Conservation (phyloP, 2,888 invertebrate species). For the Dolomedes plantarius region DNA sequence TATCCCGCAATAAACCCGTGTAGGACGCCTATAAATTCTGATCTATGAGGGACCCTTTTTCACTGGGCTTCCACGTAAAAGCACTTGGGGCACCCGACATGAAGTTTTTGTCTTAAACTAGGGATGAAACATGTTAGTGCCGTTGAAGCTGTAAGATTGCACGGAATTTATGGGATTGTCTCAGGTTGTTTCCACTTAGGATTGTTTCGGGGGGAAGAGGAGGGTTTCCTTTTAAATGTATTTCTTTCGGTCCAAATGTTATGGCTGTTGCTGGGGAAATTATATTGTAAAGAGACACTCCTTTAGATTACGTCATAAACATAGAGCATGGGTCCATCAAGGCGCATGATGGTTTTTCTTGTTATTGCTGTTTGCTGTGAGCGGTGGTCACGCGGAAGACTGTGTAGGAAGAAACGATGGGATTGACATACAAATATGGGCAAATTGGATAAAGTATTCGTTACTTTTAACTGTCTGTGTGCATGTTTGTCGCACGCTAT, state of each 20-base stretch:
- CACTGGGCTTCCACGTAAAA: slow-evolving; percentile 6
- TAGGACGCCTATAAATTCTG: slow-evolving; percentile 54
- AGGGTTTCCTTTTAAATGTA: neutral
- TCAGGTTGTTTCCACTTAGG: slow-evolving; percentile 12
- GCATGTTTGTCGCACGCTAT: too few relatives aligned
- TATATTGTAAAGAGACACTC: slow-evolving; percentile 16
- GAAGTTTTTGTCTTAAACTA: slow-evolving; percentile 20
- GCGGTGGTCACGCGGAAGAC: too few relatives aligned
- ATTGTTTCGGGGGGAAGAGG: neutral
- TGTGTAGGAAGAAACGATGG: too few relatives aligned
- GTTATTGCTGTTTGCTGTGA: neutral
- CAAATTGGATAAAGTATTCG: too few relatives aligned
- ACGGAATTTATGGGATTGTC: slow-evolving; percentile 38
- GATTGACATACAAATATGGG: too few relatives aligned
- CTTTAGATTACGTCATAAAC: slow-evolving; percentile 9
- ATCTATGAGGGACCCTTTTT: slow-evolving; percentile 20
- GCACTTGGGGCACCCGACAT: slow-evolving; percentile 26
- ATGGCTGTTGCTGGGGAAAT: slow-evolving; percentile 1
- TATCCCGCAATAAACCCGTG: slow-evolving; percentile 41
- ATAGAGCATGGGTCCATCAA: neutral
- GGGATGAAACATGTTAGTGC: slow-evolving; percentile 17
- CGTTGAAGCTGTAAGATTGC: slow-evolving; percentile 12
- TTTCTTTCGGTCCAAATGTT: neutral
- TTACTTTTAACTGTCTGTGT: too few relatives aligned
- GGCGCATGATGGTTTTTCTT: neutral